These are phyloP conservation scores for Hepsetus odoe DNA, from an alignment of 2,113 vertebrate genomes.

Conservation along the genomic window DNA sequence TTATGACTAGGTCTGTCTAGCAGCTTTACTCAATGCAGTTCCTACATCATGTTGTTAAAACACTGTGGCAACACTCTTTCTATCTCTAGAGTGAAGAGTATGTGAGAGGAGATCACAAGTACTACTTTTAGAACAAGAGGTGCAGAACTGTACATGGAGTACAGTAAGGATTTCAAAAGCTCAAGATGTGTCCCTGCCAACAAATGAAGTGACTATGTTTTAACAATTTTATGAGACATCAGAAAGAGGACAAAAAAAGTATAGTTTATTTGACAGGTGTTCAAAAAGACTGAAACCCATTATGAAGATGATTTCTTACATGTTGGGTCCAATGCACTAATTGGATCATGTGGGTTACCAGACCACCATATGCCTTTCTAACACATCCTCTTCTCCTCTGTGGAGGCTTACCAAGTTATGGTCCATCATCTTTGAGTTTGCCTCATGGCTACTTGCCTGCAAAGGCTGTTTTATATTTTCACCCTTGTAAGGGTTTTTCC, in stretches of 20 bases:
- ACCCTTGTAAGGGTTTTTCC: constrained; percentile 58
- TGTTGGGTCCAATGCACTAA: constrained; percentile 45
- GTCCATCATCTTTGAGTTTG: constrained; percentile 42
- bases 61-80: no score
- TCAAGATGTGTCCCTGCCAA: neutral
- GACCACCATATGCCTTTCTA: constrained; percentile 33
- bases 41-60: no score
- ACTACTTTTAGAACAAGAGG: neutral
- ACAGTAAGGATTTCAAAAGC: neutral
- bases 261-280: constrained; percentile 67
- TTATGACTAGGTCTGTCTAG: neutral
- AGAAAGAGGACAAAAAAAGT: constrained; percentile 54
- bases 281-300: constrained; percentile 62
- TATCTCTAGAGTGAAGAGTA: neutral
- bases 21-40: no score
- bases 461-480: constrained; percentile 63
- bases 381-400: constrained; percentile 36
- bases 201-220: neutral
- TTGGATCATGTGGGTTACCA: constrained; percentile 42
- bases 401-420: constrained; percentile 40
- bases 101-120: neutral
- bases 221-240: neutral
- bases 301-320: constrained; percentile 37
- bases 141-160: neutral
- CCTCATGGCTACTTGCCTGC: constrained; percentile 44